phyloP scores from a whole-genome alignment of 1,140 invertebrate genomes.

The Drosophila auraria region DNA sequence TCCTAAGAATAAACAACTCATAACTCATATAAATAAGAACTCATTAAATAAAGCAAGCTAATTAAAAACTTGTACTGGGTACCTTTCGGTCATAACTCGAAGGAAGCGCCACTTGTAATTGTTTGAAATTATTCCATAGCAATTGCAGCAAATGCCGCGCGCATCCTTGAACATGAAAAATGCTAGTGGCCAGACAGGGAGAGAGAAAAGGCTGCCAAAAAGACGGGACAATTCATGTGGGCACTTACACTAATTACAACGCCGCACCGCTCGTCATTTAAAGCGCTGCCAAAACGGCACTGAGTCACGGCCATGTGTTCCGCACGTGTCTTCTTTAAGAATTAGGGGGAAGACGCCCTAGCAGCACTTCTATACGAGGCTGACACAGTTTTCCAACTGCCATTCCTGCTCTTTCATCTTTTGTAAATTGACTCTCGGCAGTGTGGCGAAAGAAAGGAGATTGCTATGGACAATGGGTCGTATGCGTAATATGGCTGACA shows the following conservation, averaged over 20 bases:
- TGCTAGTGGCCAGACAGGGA: constrained; percentile 7
- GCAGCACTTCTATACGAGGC: neutral
- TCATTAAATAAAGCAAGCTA: neutral
- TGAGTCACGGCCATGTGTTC: constrained; percentile 34
- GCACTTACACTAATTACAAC: constrained; percentile 80
- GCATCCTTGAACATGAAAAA: constrained; percentile 78
- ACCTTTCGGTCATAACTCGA: neutral
- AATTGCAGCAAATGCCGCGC: constrained; percentile 42
- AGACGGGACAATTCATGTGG: constrained; percentile 73
- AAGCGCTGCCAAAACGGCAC: constrained; percentile 13
- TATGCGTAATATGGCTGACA: constrained; percentile 59
- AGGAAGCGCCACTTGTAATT: constrained; percentile 8
- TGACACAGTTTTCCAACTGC: constrained; percentile 39
- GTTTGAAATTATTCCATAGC: constrained; percentile 35
- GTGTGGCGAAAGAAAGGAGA: constrained; percentile 22
- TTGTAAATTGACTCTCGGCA: constrained; percentile 56
- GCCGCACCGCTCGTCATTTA: constrained; percentile 58
- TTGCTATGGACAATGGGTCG: constrained; percentile 39
- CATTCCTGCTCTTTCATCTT: constrained; percentile 33
- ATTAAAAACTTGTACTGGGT: neutral
- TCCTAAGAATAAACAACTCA: neutral
- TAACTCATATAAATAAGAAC: no score
- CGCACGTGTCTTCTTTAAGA: constrained; percentile 33
- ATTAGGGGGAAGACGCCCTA: constrained; percentile 20
- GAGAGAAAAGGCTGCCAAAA: constrained; percentile 63